These are phyloP conservation scores for Paraplagusia blochii DNA, from an alignment of 2,113 vertebrate species.

Conservation along the genomic window DNA sequence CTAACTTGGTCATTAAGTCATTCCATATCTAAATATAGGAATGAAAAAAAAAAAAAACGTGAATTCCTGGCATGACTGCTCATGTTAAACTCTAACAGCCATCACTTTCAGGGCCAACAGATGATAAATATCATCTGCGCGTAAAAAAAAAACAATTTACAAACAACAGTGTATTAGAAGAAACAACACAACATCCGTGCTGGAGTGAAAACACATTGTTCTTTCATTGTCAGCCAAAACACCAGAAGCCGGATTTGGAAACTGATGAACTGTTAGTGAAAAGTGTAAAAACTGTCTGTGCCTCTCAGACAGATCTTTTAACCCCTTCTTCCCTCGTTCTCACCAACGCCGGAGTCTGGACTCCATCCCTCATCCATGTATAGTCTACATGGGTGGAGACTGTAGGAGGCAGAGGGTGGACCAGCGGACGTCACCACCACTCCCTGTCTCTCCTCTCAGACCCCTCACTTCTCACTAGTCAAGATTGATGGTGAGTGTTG, in stretches of 20 bases:
- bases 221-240: slow-evolving; percentile 28
- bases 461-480: slow-evolving; percentile 30
- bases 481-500: slow-evolving; percentile 21
- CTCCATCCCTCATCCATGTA: slow-evolving; percentile 16
- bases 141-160: too few species aligned
- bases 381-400: slow-evolving; percentile 52
- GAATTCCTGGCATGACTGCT: too few species aligned
- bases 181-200: too few species aligned
- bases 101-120: too few species aligned
- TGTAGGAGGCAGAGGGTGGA: slow-evolving; percentile 46
- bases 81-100: too few species aligned
- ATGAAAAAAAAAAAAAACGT: too few species aligned
- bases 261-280: slow-evolving; percentile 26
- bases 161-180: too few species aligned
- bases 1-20: too few species aligned
- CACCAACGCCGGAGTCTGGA: slow-evolving; percentile 8
- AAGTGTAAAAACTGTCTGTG: slow-evolving; percentile 36
- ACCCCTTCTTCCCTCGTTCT: slow-evolving; percentile 8
- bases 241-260: slow-evolving; percentile 5
- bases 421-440: slow-evolving; percentile 53
- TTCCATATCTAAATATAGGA: too few species aligned
- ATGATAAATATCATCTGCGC: too few species aligned
- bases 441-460: slow-evolving; percentile 22
- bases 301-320: slow-evolving; percentile 8
- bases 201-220: too few species aligned